Conservation (phyloP, 2,113 vertebrate genomes). For the Acrocephalus arundinaceus region DNA sequence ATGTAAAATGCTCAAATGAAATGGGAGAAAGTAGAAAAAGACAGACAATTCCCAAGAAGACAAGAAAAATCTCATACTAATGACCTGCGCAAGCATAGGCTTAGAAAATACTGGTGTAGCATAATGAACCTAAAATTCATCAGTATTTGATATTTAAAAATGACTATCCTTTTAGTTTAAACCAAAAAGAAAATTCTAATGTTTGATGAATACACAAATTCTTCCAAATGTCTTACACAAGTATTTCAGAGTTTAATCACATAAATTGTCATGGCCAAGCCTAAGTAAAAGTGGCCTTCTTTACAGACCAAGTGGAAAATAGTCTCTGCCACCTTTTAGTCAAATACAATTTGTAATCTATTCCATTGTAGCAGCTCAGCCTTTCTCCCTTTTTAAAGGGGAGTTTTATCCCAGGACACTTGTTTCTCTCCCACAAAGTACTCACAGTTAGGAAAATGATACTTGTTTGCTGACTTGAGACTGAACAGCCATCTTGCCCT, state of each 20-base stretch:
- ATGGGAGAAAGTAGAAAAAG: neutral
- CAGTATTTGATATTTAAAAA: neutral
- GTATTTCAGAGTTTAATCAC: neutral
- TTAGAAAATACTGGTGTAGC: neutral
- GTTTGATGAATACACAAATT: neutral
- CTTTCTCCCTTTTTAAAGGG: neutral
- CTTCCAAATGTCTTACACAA: neutral
- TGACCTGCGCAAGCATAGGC: neutral
- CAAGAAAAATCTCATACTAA: neutral
- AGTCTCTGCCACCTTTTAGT: neutral
- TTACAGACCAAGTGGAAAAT: neutral
- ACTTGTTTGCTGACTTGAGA: neutral
- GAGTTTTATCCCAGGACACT: neutral
- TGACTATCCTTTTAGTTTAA: neutral
- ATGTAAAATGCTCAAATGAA: neutral
- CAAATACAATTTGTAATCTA: neutral
- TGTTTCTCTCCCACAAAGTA: neutral
- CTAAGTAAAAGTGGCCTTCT: neutral
- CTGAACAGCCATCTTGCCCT: neutral
- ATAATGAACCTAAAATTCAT: neutral
- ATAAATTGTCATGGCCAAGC: neutral
- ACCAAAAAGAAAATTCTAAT: neutral
- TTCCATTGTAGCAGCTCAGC: neutral
- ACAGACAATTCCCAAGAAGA: neutral
- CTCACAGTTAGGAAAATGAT: neutral